Base-by-base conservation (phyloP, 2,113 vertebrate species). In the Nanger granti region DNA sequence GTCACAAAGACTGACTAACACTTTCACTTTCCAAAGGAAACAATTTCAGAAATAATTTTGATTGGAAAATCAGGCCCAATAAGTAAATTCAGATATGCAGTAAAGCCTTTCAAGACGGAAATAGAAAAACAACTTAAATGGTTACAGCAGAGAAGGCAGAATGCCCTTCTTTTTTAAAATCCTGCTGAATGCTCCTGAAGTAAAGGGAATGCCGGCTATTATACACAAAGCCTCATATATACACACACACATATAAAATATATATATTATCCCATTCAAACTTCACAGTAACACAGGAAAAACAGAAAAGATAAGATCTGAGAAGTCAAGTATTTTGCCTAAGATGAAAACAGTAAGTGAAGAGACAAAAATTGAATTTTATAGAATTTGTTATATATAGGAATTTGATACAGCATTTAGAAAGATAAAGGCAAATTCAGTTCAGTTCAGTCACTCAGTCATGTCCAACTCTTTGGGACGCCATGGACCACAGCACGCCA, bases 61-160 rank as follows among this genome's bases (percentile, higher is more conserved):
- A 34, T 95, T 96, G 95, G 37, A 92, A 89, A 57, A 96, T 4
- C 8, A 95, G 88, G 44, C 60, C 87, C 37, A 93, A 87, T 44
- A 94, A 93, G 91, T 87, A 97, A 87, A 95, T 85, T 54, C 69
- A 93, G 55, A 93, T 31, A 93, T 11, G 14, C 20, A 62, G 54
- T 80, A 96, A 94, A 60, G 69, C 29, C 84, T 98, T 97, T 47
- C 60, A 94, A 87, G 94, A 54, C 87, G 20, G 49, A 97, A 94
- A 89, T 31, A 84, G 64, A 94, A 97, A 97, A 87, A 93, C 69
- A 57, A 94, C 60, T 89, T 55, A 94, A 73, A 64, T 57, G 44
- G 96, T 55, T 73, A 82, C 47, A 96, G 83, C 28, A 76, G 49
- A 93, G 31, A 37, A 93, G 80, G 59, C 20, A 44, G 29, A 97